Evolutionary conservation across 2,888 invertebrate genomes (phyloP).

Genomic region (Brachycybe producta): DNA sequence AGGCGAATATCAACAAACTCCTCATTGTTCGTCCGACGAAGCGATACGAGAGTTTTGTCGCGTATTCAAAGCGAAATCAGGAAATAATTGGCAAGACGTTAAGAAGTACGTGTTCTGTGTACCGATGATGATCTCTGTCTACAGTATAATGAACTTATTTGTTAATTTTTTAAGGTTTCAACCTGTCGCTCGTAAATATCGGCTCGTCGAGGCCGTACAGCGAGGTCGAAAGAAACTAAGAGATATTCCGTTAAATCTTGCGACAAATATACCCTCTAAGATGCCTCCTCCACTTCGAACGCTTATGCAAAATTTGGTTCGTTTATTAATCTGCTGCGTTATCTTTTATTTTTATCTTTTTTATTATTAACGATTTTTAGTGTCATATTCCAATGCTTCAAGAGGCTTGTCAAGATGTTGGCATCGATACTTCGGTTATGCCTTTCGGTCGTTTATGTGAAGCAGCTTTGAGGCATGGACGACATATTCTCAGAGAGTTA

Average conservation of each 20-base stretch:
- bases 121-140: not conserved
- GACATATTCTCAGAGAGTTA: conserved; percentile 31
- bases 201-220: conserved; percentile 34
- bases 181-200: conserved; percentile 36
- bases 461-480: conserved; percentile 32
- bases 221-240: conserved; percentile 25
- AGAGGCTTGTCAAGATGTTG: conserved; percentile 27
- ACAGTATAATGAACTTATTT: not conserved
- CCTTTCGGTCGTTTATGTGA: conserved; percentile 35
- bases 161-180: conserved; percentile 23
- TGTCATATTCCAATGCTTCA: conserved; percentile 30
- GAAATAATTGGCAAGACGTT: conserved; percentile 37
- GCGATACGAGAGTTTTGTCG: conserved; percentile 40
- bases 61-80: conserved; percentile 40
- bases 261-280: conserved; percentile 31
- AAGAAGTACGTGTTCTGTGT: conserved; percentile 27
- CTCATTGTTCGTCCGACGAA: conserved; percentile 34
- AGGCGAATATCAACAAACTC: conserved; percentile 40
- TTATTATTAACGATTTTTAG: too few species aligned
- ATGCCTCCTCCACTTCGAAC: conserved; percentile 30
- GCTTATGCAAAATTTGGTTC: conserved; percentile 35
- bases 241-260: conserved; percentile 30
- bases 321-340: conserved; percentile 23
- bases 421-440: conserved; percentile 30
- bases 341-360: conserved; percentile 4